phyloP scores from a whole-genome alignment of 2,888 invertebrate genomes.

The Gisinianus flammeolus region DNA sequence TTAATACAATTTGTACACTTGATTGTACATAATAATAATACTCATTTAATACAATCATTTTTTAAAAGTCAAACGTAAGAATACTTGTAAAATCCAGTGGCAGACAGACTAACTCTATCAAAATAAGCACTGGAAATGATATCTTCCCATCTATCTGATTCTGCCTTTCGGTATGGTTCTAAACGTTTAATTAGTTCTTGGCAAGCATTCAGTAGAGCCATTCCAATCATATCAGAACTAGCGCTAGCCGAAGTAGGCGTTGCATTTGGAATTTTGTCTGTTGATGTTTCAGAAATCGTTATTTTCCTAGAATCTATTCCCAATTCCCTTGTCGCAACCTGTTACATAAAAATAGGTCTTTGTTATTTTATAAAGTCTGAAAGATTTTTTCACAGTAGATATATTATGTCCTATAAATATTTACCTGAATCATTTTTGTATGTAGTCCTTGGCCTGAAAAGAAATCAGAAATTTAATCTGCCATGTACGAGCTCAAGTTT shows the following conservation, averaged over 20 bases:
- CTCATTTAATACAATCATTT: background rate
- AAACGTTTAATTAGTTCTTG: slow-evolving; percentile 74
- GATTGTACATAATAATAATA: no score
- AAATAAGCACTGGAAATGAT: slow-evolving; percentile 80
- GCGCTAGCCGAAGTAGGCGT: slow-evolving; percentile 62
- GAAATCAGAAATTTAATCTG: no score
- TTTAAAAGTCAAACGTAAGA: slow-evolving; percentile 30
- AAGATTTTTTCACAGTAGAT: background rate
- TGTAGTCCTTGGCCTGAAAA: slow-evolving; percentile 66
- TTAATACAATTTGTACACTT: no score
- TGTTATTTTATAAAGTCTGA: background rate
- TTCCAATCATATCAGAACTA: slow-evolving; percentile 63
- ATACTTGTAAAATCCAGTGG: slow-evolving; percentile 77
- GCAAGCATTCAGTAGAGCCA: slow-evolving; percentile 70
- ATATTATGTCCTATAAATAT: background rate
- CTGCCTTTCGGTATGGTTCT: slow-evolving; percentile 73
- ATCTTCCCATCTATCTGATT: slow-evolving; percentile 83
- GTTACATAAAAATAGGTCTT: no score
- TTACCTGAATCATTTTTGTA: slow-evolving; percentile 65
- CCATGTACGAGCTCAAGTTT: no score
- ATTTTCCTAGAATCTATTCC: slow-evolving; percentile 56
- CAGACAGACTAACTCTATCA: slow-evolving; percentile 78
- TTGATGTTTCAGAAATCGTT: slow-evolving; percentile 61
- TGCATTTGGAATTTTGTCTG: slow-evolving; percentile 63
- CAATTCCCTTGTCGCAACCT: slow-evolving; percentile 60